phyloP scores from a whole-genome alignment of 2,797 vertebrate genomes.

The Picus viridis region DNA sequence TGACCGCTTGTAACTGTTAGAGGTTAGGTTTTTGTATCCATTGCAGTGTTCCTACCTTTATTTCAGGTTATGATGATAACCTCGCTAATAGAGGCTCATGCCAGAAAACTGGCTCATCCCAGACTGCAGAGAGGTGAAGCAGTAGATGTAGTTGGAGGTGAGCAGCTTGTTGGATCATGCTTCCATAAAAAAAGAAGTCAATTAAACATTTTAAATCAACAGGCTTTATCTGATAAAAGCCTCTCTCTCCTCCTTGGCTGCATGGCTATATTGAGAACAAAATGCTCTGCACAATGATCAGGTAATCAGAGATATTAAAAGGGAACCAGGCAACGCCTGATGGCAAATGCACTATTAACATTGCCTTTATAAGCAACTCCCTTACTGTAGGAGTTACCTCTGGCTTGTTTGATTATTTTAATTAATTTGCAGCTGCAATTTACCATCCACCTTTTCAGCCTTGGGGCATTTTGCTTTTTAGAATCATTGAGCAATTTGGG shows the following conservation, averaged over 20 bases:
- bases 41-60: slow-evolving; percentile 12
- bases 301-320: slow-evolving; percentile 53
- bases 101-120: slow-evolving; percentile 17
- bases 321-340: slow-evolving; percentile 7
- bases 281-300: slow-evolving; percentile 6
- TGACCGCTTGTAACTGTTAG: neutral
- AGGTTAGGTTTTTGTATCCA: neutral
- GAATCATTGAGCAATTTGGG: slow-evolving; percentile 1
- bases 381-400: slow-evolving; percentile 33
- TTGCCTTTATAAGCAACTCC: slow-evolving; percentile 26
- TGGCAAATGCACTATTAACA: slow-evolving; percentile 35
- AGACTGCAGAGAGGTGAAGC: neutral
- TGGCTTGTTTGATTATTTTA: slow-evolving; percentile 53
- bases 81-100: neutral
- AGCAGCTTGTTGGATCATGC: slow-evolving; percentile 13
- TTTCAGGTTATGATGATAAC: neutral
- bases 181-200: neutral
- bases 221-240: slow-evolving; percentile 21
- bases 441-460: slow-evolving; percentile 33
- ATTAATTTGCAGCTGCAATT: slow-evolving; percentile 63
- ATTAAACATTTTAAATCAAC: slow-evolving; percentile 34
- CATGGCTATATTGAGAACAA: slow-evolving; percentile 10
- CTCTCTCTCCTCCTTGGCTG: slow-evolving; percentile 10
- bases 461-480: neutral
- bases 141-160: neutral